These are phyloP conservation scores for Andricus quercusramuli DNA, from an alignment of 2,888 invertebrate species.

Conservation along the genomic window DNA sequence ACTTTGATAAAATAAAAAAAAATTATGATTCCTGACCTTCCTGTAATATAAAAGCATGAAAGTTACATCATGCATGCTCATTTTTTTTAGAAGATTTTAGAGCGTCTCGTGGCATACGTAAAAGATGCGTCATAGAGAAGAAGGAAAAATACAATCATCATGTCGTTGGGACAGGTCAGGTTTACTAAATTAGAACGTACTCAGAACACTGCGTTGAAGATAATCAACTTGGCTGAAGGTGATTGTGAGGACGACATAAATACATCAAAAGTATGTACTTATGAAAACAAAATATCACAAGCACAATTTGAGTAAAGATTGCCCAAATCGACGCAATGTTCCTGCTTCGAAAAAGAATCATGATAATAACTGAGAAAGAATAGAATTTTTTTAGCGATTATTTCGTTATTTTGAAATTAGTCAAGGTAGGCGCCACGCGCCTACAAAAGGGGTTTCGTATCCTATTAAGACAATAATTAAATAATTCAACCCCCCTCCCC, in stretches of 20 bases:
- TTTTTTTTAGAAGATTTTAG: not conserved
- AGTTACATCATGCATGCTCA: not conserved
- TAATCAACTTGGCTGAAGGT: constrained; percentile 18
- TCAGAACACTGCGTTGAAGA: constrained; percentile 12
- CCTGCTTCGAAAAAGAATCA: not conserved
- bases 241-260: constrained; percentile 36
- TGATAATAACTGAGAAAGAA: no score
- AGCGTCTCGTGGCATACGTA: not conserved
- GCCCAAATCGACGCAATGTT: not conserved
- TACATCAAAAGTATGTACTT: constrained; percentile 23
- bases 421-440: no score
- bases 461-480: no score
- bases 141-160: constrained; percentile 39
- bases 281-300: not conserved
- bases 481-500: no score
- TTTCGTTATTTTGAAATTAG: no score
- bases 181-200: constrained; percentile 52
- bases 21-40: constrained; percentile 5
- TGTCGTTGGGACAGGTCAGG: constrained; percentile 57
- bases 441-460: no score
- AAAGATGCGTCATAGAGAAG: constrained; percentile 35
- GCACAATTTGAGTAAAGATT: constrained; percentile 4
- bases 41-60: not conserved
- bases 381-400: no score
- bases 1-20: constrained; percentile 12